phyloP scores from a whole-genome alignment of 2,113 vertebrate genomes.

The Tricholaema leucomelas region DNA sequence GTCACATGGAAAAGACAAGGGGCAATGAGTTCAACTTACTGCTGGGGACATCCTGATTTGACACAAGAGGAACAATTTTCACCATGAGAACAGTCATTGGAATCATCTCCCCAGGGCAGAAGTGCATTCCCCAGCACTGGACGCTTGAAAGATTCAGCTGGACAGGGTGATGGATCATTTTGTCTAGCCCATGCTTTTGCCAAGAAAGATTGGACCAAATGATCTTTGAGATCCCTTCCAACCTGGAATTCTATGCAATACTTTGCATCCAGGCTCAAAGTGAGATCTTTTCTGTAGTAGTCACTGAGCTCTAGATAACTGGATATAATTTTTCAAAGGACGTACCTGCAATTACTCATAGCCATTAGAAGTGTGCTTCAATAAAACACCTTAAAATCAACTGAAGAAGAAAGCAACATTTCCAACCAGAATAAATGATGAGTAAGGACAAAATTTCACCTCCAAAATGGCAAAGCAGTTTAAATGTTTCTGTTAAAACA shows the following conservation, averaged over 20 bases:
- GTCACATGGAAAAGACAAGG: neutral
- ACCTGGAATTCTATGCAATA: neutral
- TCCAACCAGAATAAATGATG: neutral
- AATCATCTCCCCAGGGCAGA: neutral
- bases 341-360: neutral
- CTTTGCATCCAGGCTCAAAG: neutral
- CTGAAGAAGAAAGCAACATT: neutral
- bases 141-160: neutral
- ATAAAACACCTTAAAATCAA: neutral
- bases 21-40: neutral
- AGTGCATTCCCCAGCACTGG: too few relatives aligned
- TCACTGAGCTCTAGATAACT: neutral
- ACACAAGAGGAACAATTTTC: neutral
- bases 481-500: slow-evolving; percentile 45
- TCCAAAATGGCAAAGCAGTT: slow-evolving; percentile 9
- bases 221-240: neutral
- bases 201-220: neutral
- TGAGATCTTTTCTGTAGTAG: neutral
- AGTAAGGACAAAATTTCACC: neutral
- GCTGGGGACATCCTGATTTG: neutral
- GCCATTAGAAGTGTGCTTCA: neutral
- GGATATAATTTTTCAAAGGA: neutral
- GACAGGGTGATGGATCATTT: neutral
- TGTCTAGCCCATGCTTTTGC: neutral
- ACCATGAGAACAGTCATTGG: neutral